A percentile compares a stretch with the other conserved stretches of the same genome.
Evolutionary conservation across 2,113 vertebrate species (phyloP).

Genomic region (Marmota monax): DNA sequence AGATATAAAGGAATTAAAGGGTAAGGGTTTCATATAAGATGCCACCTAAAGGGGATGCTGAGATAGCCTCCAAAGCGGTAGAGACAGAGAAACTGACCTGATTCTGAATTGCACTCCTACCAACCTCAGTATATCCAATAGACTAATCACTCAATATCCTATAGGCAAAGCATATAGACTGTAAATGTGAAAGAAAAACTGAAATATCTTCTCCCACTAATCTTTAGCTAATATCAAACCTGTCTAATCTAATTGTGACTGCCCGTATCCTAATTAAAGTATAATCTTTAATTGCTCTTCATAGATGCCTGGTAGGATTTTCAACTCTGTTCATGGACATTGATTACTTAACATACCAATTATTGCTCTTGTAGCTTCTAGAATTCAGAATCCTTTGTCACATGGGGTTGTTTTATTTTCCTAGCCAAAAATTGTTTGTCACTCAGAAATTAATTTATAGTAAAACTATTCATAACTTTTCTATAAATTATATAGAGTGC

Average conservation of each 20-base stretch:
- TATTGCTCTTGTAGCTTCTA: not conserved
- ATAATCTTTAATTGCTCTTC: not conserved
- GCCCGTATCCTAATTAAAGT: not conserved
- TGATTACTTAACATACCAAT: not conserved
- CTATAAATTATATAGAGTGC: not conserved
- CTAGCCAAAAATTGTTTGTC: not conserved
- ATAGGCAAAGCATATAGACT: not conserved
- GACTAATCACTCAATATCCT: not conserved
- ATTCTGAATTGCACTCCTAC: not conserved
- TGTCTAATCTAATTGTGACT: not conserved
- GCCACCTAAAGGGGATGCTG: not conserved
- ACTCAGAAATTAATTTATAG: slow-evolving; percentile 7
- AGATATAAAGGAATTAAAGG: not conserved
- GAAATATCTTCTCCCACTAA: not conserved
- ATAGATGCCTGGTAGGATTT: slow-evolving; percentile 5
- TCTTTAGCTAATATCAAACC: not conserved
- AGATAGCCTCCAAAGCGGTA: not conserved
- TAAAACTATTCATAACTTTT: not conserved
- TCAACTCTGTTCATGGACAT: not conserved
- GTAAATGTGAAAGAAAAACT: not conserved
- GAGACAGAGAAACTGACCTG: not conserved
- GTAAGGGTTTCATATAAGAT: not conserved
- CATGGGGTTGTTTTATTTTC: not conserved
- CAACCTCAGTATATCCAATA: not conserved
- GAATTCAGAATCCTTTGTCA: slow-evolving; percentile 15